Conservation (phyloP, 2,113 vertebrate species). For the Zosterops pallidus region DNA sequence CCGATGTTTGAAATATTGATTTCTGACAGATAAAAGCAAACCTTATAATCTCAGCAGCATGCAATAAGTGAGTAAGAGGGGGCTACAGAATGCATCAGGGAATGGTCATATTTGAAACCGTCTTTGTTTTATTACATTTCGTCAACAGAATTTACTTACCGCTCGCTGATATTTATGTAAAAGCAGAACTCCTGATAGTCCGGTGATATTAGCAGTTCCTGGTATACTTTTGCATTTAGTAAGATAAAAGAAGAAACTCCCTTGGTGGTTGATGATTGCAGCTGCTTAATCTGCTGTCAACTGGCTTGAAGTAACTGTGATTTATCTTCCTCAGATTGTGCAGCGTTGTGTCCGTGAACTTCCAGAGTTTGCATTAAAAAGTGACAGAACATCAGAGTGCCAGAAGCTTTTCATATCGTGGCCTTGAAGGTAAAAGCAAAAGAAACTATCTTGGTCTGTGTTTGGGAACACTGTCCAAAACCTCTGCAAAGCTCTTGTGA, state of each 20-base stretch:
- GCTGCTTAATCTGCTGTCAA: conserved; percentile 98
- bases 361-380: conserved; percentile 73
- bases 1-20: conserved; percentile 99
- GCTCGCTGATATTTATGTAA: conserved; percentile 95
- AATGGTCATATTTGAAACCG: conserved; percentile 84
- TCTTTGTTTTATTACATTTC: conserved; percentile 97
- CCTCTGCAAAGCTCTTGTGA: background rate
- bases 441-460: background rate
- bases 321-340: conserved; percentile 94
- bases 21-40: conserved; percentile 99
- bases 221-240: conserved; percentile 88
- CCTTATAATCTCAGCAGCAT: conserved; percentile 98
- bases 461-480: background rate
- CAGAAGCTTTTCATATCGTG: conserved; percentile 17
- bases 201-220: conserved; percentile 87
- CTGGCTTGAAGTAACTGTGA: conserved; percentile 94
- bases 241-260: conserved; percentile 90
- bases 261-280: conserved; percentile 91
- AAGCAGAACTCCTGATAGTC: conserved; percentile 80
- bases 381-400: conserved; percentile 63
- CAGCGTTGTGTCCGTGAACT: conserved; percentile 83
- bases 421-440: conserved; percentile 14
- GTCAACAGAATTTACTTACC: conserved; percentile 98
- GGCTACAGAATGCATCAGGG: conserved; percentile 84
- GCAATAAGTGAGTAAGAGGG: conserved; percentile 85